Conservation (phyloP, 2,113 vertebrate species). For the Thalassarche chlororhynchos region DNA sequence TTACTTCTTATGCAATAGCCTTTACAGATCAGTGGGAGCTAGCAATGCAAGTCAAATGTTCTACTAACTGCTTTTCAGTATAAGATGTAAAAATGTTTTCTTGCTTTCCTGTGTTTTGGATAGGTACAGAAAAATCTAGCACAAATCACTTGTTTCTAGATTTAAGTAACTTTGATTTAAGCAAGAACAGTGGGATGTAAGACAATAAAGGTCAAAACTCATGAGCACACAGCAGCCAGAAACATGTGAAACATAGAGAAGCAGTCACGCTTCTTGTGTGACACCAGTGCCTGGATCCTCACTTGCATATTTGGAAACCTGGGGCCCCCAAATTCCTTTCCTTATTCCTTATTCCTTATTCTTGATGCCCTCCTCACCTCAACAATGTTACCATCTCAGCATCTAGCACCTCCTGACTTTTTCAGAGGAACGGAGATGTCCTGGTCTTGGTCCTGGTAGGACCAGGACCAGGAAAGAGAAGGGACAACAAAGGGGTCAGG, state of each 20-base stretch:
- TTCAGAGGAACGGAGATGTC: neutral
- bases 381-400: neutral
- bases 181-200: neutral
- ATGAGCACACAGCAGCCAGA: neutral
- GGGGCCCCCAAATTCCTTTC: neutral
- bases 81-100: neutral
- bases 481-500: neutral
- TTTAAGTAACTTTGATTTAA: neutral
- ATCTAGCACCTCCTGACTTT: neutral
- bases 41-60: neutral
- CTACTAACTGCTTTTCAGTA: neutral
- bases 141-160: neutral
- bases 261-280: neutral
- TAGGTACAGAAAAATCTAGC: neutral
- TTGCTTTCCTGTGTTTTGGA: neutral
- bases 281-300: neutral
- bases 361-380: neutral
- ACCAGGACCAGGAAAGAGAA: neutral
- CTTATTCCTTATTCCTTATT: neutral
- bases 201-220: neutral
- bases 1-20: neutral
- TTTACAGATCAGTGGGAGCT: neutral
- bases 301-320: neutral
- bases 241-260: neutral
- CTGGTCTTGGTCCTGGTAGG: too few relatives aligned